phyloP scores from a whole-genome alignment of 2,888 invertebrate genomes.

The Beris morrisii region DNA sequence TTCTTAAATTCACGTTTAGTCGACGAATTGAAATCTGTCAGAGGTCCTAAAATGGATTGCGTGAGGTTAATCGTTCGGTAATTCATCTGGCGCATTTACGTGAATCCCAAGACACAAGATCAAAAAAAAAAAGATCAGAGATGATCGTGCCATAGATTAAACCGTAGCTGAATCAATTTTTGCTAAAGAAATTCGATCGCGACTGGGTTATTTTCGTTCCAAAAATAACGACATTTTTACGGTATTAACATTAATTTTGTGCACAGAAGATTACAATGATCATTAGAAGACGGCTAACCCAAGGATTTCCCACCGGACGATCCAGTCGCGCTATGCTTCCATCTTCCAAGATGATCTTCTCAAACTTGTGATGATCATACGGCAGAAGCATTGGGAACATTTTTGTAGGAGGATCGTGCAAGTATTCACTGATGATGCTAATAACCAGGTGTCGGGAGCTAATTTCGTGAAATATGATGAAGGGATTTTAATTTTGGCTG shows the following conservation, averaged over 20 bases:
- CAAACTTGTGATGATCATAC: slow-evolving; percentile 34
- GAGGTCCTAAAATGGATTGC: slow-evolving; percentile 37
- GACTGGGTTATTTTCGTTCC: background rate
- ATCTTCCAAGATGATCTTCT: slow-evolving; percentile 11
- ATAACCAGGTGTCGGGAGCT: slow-evolving; percentile 41
- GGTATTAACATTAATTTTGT: too few species aligned
- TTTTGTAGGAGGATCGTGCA: slow-evolving; percentile 36
- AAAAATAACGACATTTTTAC: background rate
- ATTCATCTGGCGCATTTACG: slow-evolving; percentile 33
- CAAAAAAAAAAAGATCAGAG: background rate
- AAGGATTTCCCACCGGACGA: too few species aligned
- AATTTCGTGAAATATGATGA: slow-evolving; percentile 41
- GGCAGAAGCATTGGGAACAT: slow-evolving; percentile 19
- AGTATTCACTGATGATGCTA: slow-evolving; percentile 34
- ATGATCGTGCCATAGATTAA: slow-evolving; percentile 18
- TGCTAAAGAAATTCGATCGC: too few species aligned
- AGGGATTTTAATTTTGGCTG: slow-evolving; percentile 34
- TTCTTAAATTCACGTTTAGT: slow-evolving; percentile 38
- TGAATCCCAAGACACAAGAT: background rate
- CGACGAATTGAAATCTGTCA: slow-evolving; percentile 35
- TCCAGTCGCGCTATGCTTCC: background rate
- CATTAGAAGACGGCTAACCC: too few species aligned
- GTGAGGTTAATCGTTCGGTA: slow-evolving; percentile 38
- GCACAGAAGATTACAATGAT: too few species aligned
- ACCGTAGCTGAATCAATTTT: slow-evolving; percentile 19